These are phyloP conservation scores for Ornithoptera priamus DNA, from an alignment of 2,888 invertebrate species.

Conservation along the genomic window DNA sequence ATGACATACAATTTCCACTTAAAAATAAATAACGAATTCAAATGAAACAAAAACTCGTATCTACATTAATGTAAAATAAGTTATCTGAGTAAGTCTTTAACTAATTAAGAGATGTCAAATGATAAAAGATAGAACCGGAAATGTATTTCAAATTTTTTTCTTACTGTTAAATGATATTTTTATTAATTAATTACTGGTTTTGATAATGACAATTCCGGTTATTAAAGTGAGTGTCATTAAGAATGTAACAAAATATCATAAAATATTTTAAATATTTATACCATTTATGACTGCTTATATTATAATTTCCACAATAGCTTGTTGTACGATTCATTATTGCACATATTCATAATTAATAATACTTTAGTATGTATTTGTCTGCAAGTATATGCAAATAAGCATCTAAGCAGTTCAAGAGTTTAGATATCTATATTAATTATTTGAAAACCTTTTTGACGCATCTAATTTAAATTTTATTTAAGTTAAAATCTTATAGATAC, in stretches of 20 bases:
- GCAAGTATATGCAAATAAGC: not conserved
- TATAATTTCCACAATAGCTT: not conserved
- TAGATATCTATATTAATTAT: not conserved
- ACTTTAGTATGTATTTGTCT: not conserved
- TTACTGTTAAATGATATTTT: not conserved
- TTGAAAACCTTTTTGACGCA: not conserved
- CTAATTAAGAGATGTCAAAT: not conserved
- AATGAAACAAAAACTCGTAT: slow-evolving; percentile 43
- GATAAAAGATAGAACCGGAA: not conserved
- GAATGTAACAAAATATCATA: no score
- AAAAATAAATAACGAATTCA: slow-evolving; percentile 70
- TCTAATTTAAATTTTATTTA: not conserved
- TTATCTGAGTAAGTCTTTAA: not conserved
- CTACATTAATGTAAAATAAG: slow-evolving; percentile 3
- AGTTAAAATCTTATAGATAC: slow-evolving; percentile 6
- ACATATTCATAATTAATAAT: slow-evolving; percentile 2
- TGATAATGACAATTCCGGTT: not conserved
- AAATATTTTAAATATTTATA: not conserved
- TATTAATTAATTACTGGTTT: not conserved
- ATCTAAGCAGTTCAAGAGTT: not conserved
- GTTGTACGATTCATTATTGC: slow-evolving; percentile 3
- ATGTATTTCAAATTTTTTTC: not conserved
- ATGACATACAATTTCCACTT: slow-evolving; percentile 53
- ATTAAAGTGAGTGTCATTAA: not conserved
- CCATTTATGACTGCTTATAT: not conserved